Evolutionary conservation across 2,888 invertebrate species (phyloP).

Genomic region (Eupithecia dodoneata): DNA sequence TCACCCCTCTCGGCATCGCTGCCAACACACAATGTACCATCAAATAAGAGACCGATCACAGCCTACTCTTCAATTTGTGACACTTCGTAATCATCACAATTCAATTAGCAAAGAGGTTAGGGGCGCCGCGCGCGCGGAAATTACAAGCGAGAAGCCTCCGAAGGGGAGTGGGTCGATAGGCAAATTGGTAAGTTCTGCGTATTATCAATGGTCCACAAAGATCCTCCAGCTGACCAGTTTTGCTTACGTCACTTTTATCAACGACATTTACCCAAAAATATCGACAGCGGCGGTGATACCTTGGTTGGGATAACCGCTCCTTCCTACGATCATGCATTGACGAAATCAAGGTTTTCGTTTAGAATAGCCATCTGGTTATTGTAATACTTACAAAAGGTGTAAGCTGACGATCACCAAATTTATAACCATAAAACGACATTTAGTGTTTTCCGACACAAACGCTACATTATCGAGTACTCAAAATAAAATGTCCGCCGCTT

Average conservation of each 20-base stretch:
- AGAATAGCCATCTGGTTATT: constrained; percentile 57
- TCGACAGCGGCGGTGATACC: constrained; percentile 73
- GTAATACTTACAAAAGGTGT: constrained; percentile 82
- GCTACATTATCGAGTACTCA: constrained; percentile 85
- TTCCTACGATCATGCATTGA: constrained; percentile 58
- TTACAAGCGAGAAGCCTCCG: constrained; percentile 74
- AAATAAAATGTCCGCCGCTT: constrained; percentile 86
- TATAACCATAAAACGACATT: constrained; percentile 82
- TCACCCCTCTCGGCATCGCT: constrained; percentile 86
- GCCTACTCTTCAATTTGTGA: constrained; percentile 47
- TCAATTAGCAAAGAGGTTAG: constrained; percentile 82
- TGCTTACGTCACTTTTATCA: constrained; percentile 77
- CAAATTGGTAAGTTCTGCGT: constrained; percentile 58
- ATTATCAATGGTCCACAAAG: constrained; percentile 57
- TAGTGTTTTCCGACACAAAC: constrained; percentile 82
- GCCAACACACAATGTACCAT: constrained; percentile 54
- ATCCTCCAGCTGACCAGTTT: constrained; percentile 66
- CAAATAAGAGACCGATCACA: constrained; percentile 42
- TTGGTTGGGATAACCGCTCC: constrained; percentile 68
- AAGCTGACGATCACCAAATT: constrained; percentile 80
- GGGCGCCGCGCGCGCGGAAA: constrained; percentile 82
- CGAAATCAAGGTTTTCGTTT: constrained; percentile 56
- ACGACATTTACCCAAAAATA: constrained; percentile 75
- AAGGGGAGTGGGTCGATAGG: constrained; percentile 79
- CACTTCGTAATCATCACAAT: constrained; percentile 69